phyloP scores from a whole-genome alignment of 1,140 invertebrate genomes.

The Acromyrmex echinatior region DNA sequence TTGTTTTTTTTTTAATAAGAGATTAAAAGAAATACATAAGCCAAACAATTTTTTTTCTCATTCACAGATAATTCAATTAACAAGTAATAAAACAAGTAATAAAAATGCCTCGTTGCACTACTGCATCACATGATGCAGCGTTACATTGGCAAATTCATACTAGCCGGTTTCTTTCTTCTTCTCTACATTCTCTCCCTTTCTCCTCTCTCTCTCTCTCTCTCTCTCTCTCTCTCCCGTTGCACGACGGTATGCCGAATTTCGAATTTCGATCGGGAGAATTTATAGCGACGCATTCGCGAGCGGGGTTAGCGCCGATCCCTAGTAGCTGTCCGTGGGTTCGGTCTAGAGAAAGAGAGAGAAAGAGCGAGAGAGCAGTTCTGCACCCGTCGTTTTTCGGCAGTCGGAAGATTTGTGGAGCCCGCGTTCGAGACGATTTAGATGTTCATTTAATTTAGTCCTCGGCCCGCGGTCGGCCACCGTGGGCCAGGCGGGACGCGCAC shows the following conservation, averaged over 20 bases:
- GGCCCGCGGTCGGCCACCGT: conserved; percentile 61
- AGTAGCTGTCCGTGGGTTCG: conserved; percentile 53
- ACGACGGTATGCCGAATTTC: conserved; percentile 68
- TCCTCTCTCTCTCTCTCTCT: conserved; percentile 12
- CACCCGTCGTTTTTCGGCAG: conserved; percentile 75
- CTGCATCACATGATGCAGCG: background rate
- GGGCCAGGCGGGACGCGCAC: conserved; percentile 54
- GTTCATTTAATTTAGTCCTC: conserved; percentile 77
- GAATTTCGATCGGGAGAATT: conserved; percentile 71
- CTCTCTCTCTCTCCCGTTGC: conserved; percentile 56
- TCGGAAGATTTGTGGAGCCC: conserved; percentile 71
- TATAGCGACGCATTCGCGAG: conserved; percentile 65
- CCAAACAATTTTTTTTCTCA: background rate
- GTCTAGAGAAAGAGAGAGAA: background rate
- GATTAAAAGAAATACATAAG: background rate
- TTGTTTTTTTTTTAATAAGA: background rate
- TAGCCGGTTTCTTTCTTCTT: conserved; percentile 11
- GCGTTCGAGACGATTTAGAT: conserved; percentile 74
- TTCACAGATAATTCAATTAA: background rate
- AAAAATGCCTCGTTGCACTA: background rate
- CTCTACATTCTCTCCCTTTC: background rate
- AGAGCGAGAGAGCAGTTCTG: conserved; percentile 44
- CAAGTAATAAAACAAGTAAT: background rate
- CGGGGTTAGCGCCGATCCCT: conserved; percentile 38
- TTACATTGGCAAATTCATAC: conserved; percentile 5